A percentile compares a stretch with the other conserved stretches of the same genome.
These are phyloP conservation scores for Dicerorhinus sumatrensis DNA, from an alignment of 2,113 vertebrate species.

Conservation along the genomic window DNA sequence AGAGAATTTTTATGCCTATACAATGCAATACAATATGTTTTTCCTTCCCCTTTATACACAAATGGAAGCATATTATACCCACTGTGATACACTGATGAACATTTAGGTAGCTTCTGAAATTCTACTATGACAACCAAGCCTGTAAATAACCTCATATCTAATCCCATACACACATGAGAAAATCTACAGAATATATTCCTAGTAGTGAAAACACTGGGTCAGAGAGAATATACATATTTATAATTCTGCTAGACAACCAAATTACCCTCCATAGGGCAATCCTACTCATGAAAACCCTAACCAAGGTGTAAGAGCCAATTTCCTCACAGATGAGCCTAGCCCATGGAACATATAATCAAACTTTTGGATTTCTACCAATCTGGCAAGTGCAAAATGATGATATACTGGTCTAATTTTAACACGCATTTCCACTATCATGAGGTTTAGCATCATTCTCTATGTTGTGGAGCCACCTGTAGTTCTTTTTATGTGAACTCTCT, in stretches of 20 bases:
- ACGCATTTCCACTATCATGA: not conserved
- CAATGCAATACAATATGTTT: not conserved
- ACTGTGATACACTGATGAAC: not conserved
- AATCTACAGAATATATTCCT: not conserved
- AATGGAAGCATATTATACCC: not conserved
- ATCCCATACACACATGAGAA: not conserved
- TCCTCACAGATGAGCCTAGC: not conserved
- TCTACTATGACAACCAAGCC: not conserved
- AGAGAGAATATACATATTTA: not conserved
- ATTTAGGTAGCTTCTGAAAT: not conserved
- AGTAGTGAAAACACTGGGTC: not conserved
- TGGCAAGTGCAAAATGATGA: slow-evolving; percentile 3
- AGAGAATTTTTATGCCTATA: not conserved
- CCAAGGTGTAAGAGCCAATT: not conserved
- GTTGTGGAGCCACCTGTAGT: not conserved
- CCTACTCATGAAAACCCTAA: not conserved
- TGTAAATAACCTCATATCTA: not conserved
- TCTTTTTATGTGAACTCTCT: not conserved
- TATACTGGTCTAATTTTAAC: not conserved
- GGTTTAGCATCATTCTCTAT: not conserved
- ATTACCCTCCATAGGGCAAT: not conserved
- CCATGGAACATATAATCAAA: not conserved
- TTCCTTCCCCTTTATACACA: not conserved
- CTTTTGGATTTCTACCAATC: not conserved
- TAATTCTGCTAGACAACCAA: not conserved